Evolutionary conservation across 2,797 vertebrate genomes (phyloP).

Genomic region (Rhabdophis nuchalis): DNA sequence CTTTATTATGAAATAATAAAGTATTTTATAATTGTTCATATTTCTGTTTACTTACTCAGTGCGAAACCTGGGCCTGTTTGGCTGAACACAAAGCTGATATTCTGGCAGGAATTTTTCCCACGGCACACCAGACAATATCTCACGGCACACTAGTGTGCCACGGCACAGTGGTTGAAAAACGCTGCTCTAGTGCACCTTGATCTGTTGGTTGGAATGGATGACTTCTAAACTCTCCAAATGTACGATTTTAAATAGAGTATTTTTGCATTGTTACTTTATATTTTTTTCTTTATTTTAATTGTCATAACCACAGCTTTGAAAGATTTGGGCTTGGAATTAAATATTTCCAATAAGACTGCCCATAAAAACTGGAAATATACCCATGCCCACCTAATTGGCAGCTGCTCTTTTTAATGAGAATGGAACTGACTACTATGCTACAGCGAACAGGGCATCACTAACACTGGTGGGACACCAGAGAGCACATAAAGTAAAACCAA

Average conservation of each 20-base stretch:
- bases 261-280: not conserved
- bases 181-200: not conserved
- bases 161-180: too few relatives aligned
- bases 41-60: too few relatives aligned
- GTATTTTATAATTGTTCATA: too few relatives aligned
- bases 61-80: too few relatives aligned
- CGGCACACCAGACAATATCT: too few relatives aligned
- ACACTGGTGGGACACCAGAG: not conserved
- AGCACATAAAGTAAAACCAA: not conserved
- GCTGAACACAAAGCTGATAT: too few relatives aligned
- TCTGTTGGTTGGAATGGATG: not conserved
- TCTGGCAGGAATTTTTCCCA: too few relatives aligned
- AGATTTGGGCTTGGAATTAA: not conserved
- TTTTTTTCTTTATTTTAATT: not conserved
- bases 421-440: not conserved
- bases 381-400: not conserved
- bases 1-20: too few relatives aligned
- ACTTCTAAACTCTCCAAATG: not conserved
- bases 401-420: not conserved
- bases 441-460: not conserved
- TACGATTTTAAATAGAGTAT: not conserved
- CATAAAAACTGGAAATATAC: not conserved
- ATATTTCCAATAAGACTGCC: not conserved
- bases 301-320: not conserved
- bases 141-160: too few relatives aligned